Base-by-base conservation (phyloP, 64 coral and sea anemone genomes). In the Dendronephthya gigantea region DNA sequence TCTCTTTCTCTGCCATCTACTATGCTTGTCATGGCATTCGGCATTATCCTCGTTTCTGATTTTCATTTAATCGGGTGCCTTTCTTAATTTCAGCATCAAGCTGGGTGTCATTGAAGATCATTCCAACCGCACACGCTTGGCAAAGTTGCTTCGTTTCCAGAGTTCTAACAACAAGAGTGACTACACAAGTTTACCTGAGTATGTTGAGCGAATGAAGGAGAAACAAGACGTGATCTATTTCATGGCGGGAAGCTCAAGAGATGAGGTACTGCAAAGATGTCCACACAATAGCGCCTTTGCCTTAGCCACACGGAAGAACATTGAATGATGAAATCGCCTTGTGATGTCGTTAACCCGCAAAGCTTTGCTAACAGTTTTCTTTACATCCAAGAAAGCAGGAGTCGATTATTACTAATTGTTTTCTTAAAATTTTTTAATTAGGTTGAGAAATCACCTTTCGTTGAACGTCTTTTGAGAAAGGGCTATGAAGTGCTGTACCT, bases 211-310 rank as follows among this genome's bases (percentile, higher is more conserved):
- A 56, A 98, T 98, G 94, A 98, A 98, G 84, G 94, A 98, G 36
- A 98, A 98, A 17, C 95, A 98, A 41, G 95, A 98, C 41, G 95
- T 90, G 47, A 93, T 98, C 39, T 98, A 98, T 82, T 98, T 98
- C 34, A 93, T 98, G 92, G 95, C 95, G 43, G 95, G 95, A 89
- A 93, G 88, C 83, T 88, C 86, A 28, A 92, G 95, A 29, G 91
- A 91, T 40, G 95, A 98, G 95, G 95, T 92, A n/a, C n/a, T n/a
- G n/a, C n/a, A n/a, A 39, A 85, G 84, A 51, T 45, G 72, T 15
- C n/a, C n/a, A n/a, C n/a, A n/a, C n/a, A n/a, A n/a, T n/a, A n/a
- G n/a, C n/a, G n/a, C n/a, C n/a, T n/a, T n/a, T n/a, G n/a, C n/a
- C n/a, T n/a, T n/a, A n/a, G n/a, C n/a, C n/a, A n/a, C 41, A 45